Conservation (phyloP, 2,888 invertebrate genomes). For the Yponomeuta malinellus region DNA sequence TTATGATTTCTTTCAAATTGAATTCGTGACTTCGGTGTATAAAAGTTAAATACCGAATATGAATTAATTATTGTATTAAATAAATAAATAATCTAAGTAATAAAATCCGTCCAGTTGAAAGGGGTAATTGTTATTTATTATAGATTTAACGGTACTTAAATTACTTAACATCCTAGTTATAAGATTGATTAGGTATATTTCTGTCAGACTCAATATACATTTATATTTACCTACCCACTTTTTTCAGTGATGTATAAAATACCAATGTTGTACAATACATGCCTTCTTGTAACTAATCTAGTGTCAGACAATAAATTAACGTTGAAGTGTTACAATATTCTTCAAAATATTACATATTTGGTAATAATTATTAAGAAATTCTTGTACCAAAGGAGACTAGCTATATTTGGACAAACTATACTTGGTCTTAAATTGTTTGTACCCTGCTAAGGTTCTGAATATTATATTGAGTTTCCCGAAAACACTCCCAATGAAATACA, state of each 20-base stretch:
- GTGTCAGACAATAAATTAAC: not conserved
- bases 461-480: not conserved
- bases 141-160: conserved; percentile 31
- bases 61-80: conserved; percentile 9
- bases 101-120: conserved; percentile 51
- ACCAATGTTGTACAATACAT: no score
- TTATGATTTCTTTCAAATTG: not conserved
- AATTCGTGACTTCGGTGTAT: not conserved
- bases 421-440: not conserved
- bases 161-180: conserved; percentile 3
- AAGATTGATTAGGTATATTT: conserved; percentile 8
- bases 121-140: conserved; percentile 69
- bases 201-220: not conserved
- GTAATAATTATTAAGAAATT: not conserved
- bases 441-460: not conserved
- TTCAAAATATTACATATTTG: not conserved
- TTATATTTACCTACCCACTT: not conserved
- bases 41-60: not conserved
- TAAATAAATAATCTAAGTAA: conserved; percentile 12
- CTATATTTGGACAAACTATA: not conserved
- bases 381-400: not conserved
- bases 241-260: no score
- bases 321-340: not conserved
- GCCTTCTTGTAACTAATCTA: not conserved
- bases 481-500: not conserved